phyloP scores from a whole-genome alignment of 1,140 invertebrate genomes.

The Homalodisca vitripennis region DNA sequence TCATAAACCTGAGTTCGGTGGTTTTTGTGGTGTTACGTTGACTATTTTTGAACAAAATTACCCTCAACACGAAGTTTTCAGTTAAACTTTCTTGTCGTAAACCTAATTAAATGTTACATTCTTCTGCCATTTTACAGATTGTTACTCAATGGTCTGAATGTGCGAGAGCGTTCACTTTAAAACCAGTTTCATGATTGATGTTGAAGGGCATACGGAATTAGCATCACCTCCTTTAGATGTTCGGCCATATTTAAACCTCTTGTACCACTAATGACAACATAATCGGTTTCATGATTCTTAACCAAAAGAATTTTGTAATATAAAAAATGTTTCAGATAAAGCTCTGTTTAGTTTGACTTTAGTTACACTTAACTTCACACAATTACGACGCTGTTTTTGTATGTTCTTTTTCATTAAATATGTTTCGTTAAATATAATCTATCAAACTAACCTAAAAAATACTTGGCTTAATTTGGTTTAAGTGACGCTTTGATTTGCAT shows the following conservation, averaged over 20 bases:
- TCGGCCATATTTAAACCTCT: background rate
- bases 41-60: no score
- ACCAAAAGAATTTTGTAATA: background rate
- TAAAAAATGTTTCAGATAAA: background rate
- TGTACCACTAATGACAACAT: background rate
- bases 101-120: no score
- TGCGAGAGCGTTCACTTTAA: no score
- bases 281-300: background rate
- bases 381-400: background rate
- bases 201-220: background rate
- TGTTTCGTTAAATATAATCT: background rate
- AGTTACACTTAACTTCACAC: no score
- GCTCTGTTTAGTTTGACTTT: background rate
- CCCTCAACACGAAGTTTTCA: no score
- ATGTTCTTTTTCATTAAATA: background rate
- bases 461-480: background rate
- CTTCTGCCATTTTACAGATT: no score
- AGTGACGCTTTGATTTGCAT: background rate
- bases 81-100: no score
- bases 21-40: no score
- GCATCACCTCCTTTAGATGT: background rate
- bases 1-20: no score
- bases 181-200: background rate
- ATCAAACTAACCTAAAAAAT: background rate
- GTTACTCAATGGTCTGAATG: no score